Evolutionary conservation across 2,888 invertebrate genomes (phyloP).

Genomic region (Branchipolynoe longqiensis): DNA sequence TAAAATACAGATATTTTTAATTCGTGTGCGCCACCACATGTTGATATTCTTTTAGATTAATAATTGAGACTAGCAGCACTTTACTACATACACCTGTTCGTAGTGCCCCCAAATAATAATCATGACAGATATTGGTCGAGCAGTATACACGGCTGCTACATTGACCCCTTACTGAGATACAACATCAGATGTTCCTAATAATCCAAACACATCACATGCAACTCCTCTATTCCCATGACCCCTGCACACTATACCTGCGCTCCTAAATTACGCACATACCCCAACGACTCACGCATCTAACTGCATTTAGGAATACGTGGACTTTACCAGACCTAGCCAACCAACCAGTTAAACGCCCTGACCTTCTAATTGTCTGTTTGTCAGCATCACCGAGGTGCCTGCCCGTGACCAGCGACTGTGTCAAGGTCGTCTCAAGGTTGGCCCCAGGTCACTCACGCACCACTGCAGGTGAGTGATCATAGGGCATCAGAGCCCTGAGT

Average conservation of each 20-base stretch:
- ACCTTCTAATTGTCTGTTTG: conserved; percentile 55
- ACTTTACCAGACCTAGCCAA: conserved; percentile 15
- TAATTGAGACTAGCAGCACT: no score
- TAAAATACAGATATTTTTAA: no score
- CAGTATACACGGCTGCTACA: no score
- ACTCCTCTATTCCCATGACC: background rate
- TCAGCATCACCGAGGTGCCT: background rate
- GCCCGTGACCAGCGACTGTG: conserved; percentile 47
- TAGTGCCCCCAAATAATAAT: no score
- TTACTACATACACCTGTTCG: no score
- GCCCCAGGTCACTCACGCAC: conserved; percentile 7
- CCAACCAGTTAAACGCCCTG: conserved; percentile 52
- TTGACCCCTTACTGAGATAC: no score
- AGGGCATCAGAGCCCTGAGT: background rate
- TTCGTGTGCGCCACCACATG: no score
- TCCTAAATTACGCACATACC: background rate
- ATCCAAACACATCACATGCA: conserved; percentile 21
- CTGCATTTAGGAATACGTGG: background rate
- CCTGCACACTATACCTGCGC: background rate
- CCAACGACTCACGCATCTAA: background rate
- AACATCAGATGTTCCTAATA: no score
- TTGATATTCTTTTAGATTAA: no score
- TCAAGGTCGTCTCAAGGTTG: no score
- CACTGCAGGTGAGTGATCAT: conserved; percentile 45
- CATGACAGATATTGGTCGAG: no score